Evolutionary conservation across 2,113 vertebrate species (phyloP).

Genomic region (Varanus komodoensis): DNA sequence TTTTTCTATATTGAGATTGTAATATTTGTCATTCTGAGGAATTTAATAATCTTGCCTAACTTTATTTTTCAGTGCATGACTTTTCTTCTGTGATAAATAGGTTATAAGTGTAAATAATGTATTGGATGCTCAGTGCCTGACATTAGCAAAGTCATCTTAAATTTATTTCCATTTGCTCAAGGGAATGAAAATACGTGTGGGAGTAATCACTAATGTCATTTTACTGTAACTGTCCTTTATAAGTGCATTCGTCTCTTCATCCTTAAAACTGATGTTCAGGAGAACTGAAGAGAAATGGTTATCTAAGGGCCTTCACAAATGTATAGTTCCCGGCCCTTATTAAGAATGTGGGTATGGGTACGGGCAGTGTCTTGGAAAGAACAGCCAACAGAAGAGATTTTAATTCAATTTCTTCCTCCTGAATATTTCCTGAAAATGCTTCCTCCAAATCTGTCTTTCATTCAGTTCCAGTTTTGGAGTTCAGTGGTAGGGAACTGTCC

Average conservation of each 20-base stretch:
- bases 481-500: not conserved
- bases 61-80: not conserved
- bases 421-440: not conserved
- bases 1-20: not conserved
- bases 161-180: not conserved
- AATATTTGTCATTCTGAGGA: not conserved
- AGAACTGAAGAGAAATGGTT: not conserved
- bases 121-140: not conserved
- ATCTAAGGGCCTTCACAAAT: not conserved
- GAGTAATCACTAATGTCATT: not conserved
- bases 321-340: not conserved
- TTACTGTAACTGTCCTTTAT: not conserved
- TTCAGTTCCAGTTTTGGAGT: not conserved
- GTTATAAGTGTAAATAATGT: not conserved
- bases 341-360: not conserved
- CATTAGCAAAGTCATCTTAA: not conserved
- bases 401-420: not conserved
- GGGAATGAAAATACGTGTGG: not conserved
- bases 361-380: not conserved
- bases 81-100: not conserved
- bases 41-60: not conserved
- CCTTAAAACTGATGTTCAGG: not conserved
- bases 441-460: not conserved
- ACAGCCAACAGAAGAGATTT: not conserved
- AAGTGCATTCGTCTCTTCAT: not conserved